A percentile compares a stretch with the other conserved stretches of the same genome.
Evolutionary conservation across 2,113 vertebrate species (phyloP).

Genomic region (Aphyosemion australe): DNA sequence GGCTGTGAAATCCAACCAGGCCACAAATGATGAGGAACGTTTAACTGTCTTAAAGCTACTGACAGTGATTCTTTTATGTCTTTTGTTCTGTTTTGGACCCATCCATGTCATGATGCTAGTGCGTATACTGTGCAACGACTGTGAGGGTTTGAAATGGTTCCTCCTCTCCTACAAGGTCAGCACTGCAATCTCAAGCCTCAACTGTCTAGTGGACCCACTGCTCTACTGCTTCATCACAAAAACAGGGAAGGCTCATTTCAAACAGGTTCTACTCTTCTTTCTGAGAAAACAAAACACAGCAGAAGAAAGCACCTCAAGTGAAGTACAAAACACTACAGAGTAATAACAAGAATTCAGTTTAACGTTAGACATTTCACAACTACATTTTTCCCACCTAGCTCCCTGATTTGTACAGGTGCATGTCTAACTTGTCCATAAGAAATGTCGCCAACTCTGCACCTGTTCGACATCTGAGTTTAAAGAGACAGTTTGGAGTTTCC

Average conservation of each 20-base stretch:
- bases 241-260: conserved; percentile 78
- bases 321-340: background rate
- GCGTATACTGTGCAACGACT: conserved; percentile 69
- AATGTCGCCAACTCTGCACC: no score
- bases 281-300: conserved; percentile 30
- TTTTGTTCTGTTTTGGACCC: conserved; percentile 86
- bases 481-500: no score
- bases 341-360: background rate
- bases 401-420: no score
- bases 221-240: conserved; percentile 90
- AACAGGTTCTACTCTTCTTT: conserved; percentile 77
- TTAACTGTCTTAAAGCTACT: conserved; percentile 81
- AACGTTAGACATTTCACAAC: no score
- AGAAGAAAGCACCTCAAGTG: background rate
- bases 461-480: no score
- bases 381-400: no score
- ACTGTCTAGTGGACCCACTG: conserved; percentile 87
- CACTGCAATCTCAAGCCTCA: conserved; percentile 81
- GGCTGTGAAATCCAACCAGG: conserved; percentile 82
- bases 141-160: conserved; percentile 19
- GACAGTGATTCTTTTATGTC: conserved; percentile 75
- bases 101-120: conserved; percentile 83
- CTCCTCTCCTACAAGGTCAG: conserved; percentile 81
- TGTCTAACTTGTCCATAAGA: no score
- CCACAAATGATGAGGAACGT: conserved; percentile 81